phyloP scores from a whole-genome alignment of 2,113 vertebrate genomes.

The Embiotoca jacksoni region DNA sequence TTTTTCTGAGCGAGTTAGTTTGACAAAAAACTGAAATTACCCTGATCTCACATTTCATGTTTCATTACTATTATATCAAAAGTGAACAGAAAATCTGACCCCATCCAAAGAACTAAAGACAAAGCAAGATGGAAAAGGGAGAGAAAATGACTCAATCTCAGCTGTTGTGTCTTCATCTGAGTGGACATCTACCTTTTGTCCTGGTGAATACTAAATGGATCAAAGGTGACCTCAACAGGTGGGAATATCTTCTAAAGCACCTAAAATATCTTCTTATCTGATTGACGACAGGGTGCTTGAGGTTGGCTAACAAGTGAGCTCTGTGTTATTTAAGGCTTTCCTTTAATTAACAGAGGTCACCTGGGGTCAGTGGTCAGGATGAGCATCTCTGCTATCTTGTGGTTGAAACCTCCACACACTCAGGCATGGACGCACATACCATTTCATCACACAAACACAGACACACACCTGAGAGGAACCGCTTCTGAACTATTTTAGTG shows the following conservation, averaged over 20 bases:
- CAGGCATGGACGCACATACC: neutral
- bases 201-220: neutral
- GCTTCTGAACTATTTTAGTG: too few relatives aligned
- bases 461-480: neutral
- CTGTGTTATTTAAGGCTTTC: slow-evolving; percentile 49
- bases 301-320: slow-evolving; percentile 19
- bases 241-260: neutral
- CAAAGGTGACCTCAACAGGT: neutral
- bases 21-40: neutral
- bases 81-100: neutral
- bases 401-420: neutral
- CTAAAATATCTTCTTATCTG: neutral
- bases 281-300: slow-evolving; percentile 10
- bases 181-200: neutral
- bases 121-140: neutral
- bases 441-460: neutral
- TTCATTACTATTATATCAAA: neutral
- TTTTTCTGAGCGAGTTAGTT: neutral
- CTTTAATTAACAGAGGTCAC: slow-evolving; percentile 65
- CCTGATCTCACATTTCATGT: neutral
- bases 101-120: too few relatives aligned
- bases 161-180: neutral
- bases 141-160: neutral
- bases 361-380: slow-evolving; percentile 55
- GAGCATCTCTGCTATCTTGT: slow-evolving; percentile 30